Evolutionary conservation across 2,797 vertebrate species (phyloP).

Genomic region (Synanceia verrucosa): DNA sequence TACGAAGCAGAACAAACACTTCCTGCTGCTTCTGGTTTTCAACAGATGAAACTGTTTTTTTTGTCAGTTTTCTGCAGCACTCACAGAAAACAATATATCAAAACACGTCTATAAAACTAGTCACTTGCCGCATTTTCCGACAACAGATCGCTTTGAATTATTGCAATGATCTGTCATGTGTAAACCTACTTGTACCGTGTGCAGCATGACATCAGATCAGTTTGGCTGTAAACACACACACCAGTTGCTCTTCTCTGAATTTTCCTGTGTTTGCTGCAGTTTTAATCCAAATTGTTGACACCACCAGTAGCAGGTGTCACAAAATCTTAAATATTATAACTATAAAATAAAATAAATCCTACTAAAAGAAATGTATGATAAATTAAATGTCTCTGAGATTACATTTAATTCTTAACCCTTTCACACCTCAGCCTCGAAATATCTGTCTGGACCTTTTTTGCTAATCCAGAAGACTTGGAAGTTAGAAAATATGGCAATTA

Average conservation of each 20-base stretch:
- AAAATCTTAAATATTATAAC: constrained; percentile 15
- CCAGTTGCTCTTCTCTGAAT: background rate
- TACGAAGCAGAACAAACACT: background rate
- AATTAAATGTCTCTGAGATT: background rate
- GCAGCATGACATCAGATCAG: background rate
- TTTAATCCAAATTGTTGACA: background rate
- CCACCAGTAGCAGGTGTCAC: background rate
- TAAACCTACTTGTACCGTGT: background rate
- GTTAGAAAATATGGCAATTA: too few relatives aligned
- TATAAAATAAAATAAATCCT: background rate
- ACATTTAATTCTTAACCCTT: background rate
- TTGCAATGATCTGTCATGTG: background rate
- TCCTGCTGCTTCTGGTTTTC: background rate
- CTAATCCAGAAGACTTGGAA: too few relatives aligned
- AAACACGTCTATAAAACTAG: too few relatives aligned
- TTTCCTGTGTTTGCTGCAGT: background rate
- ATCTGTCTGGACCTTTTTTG: too few relatives aligned
- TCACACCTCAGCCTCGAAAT: too few relatives aligned
- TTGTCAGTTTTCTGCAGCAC: background rate
- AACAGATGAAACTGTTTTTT: background rate
- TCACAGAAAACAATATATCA: background rate
- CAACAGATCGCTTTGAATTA: background rate
- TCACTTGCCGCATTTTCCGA: background rate
- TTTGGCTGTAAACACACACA: background rate
- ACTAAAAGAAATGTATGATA: background rate